Evolutionary conservation across 1,140 invertebrate species (phyloP).

Genomic region (Drosophila baimaii): DNA sequence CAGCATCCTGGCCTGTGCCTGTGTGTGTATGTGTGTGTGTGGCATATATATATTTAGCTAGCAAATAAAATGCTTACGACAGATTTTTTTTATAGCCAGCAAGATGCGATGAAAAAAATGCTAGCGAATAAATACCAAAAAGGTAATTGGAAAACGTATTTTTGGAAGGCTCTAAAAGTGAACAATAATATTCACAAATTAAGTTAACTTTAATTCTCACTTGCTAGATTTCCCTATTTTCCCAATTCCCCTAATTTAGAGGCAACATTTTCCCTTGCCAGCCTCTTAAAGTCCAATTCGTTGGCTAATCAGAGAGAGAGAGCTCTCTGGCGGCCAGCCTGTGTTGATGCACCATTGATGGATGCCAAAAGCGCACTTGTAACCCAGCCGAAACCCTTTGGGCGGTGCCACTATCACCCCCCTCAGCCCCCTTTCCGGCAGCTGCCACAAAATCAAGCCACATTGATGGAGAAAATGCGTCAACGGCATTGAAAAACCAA

Average conservation of each 20-base stretch:
- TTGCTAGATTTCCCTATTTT: too few species aligned
- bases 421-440: not conserved
- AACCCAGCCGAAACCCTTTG: not conserved
- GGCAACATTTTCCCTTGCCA: not conserved
- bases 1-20: conserved; percentile 11
- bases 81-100: conserved; percentile 33
- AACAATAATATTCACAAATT: too few species aligned
- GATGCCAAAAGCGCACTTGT: conserved; percentile 39
- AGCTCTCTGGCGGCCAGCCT: conserved; percentile 3
- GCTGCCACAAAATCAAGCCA: conserved; percentile 52
- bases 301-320: conserved; percentile 34
- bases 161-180: not conserved
- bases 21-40: conserved; percentile 21
- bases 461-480: conserved; percentile 48
- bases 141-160: conserved; percentile 14
- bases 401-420: not conserved
- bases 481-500: conserved; percentile 44
- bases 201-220: too few species aligned
- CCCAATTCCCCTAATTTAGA: not conserved
- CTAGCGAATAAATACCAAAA: not conserved
- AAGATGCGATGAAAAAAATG: conserved; percentile 1
- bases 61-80: conserved; percentile 70
- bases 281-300: not conserved
- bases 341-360: conserved; percentile 64
- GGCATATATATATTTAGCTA: conserved; percentile 67